These are phyloP conservation scores for Taurulus bubalis DNA, from an alignment of 2,113 vertebrate genomes.

Conservation along the genomic window DNA sequence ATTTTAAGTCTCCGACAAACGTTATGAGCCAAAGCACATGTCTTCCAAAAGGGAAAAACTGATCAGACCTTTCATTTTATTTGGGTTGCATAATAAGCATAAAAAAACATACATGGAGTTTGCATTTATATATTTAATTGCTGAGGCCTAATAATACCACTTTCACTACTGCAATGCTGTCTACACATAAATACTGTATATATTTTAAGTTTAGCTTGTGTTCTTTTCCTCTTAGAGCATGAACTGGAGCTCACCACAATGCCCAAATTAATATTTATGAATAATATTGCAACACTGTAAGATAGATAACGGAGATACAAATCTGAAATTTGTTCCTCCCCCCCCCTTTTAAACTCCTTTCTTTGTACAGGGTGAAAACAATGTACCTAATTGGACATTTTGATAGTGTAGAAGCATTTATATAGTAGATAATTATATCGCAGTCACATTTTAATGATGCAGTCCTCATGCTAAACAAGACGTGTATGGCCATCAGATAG, in stretches of 20 bases:
- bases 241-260: neutral
- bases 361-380: conserved; percentile 46
- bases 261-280: neutral
- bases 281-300: neutral
- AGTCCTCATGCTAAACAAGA: neutral
- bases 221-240: neutral
- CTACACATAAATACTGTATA: neutral
- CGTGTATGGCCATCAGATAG: neutral
- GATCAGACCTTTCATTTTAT: conserved; percentile 30
- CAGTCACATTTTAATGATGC: neutral
- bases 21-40: conserved; percentile 33
- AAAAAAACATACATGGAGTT: conserved; percentile 16
- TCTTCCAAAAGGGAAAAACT: conserved; percentile 51
- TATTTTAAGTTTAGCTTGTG: neutral
- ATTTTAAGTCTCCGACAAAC: conserved; percentile 41
- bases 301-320: neutral
- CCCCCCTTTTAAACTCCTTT: conserved; percentile 19
- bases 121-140: conserved; percentile 22
- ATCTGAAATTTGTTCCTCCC: conserved; percentile 24
- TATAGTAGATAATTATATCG: conserved; percentile 51
- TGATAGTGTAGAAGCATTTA: conserved; percentile 71
- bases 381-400: conserved; percentile 72
- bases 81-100: conserved; percentile 44
- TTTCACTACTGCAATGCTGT: neutral
- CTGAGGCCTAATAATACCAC: neutral